Evolutionary conservation across 2,797 vertebrate species (phyloP).

Genomic region (Labeo calbasu): DNA sequence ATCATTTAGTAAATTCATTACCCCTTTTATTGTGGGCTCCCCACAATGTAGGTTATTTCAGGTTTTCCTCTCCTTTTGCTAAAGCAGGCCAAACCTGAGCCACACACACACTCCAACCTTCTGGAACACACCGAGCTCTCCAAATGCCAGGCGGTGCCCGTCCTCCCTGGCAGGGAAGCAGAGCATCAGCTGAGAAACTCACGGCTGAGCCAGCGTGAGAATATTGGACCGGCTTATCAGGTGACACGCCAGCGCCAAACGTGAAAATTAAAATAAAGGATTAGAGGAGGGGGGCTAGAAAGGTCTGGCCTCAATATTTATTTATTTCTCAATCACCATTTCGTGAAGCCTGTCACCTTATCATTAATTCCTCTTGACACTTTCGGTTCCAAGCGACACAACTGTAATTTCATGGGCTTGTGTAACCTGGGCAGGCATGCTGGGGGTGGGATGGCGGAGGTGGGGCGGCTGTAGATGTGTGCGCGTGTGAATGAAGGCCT

Average conservation of each 20-base stretch:
- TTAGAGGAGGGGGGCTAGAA: conserved; percentile 49
- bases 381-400: conserved; percentile 70
- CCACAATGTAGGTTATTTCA: background rate
- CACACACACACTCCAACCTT: conserved; percentile 15
- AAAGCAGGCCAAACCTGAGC: conserved; percentile 8
- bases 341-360: conserved; percentile 71
- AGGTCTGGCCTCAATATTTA: conserved; percentile 55
- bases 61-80: background rate
- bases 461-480: background rate
- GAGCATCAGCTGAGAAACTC: conserved; percentile 64
- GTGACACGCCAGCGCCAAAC: conserved; percentile 68
- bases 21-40: background rate
- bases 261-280: conserved; percentile 72
- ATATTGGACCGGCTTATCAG: conserved; percentile 75
- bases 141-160: conserved; percentile 48
- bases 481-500: conserved; percentile 23
- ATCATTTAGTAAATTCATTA: background rate
- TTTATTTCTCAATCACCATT: conserved; percentile 69
- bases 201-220: conserved; percentile 68
- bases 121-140: conserved; percentile 26
- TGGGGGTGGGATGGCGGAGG: conserved; percentile 21
- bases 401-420: conserved; percentile 76
- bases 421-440: conserved; percentile 54
- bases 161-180: conserved; percentile 52
- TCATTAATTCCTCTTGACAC: conserved; percentile 68